Base-by-base conservation (phyloP, 2,797 vertebrate genomes). In the Orientallactaga sibirica region DNA sequence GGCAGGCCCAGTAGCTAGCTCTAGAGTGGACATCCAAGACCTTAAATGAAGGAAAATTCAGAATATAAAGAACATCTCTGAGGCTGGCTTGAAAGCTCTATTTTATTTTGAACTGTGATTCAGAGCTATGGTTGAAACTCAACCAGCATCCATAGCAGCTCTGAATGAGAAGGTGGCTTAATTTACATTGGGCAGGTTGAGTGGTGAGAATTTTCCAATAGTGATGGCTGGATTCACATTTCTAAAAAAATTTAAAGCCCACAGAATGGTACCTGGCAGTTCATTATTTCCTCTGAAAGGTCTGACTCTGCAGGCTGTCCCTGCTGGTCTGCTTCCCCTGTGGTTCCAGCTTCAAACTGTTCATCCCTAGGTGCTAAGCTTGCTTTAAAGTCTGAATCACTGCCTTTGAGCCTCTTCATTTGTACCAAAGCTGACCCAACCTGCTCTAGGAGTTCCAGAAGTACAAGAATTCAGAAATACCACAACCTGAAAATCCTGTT, bases 211-310 rank as follows among this genome's bases (percentile, higher is more conserved):
- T 52, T 92, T 95, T 91, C 92, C 10, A 88, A 88, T 37, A 75
- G 55, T 58, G 79, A 76, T 78, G 81, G 29, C 58, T 94, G 58
- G 89, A 92, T 76, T 94, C 85, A 93, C 82, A 92, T 93, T 92
- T 90, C 41, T 37, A 67, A 92, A 62, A 82, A 58, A 12, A 20
- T 6, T 62, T 77, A 18, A 96, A 94, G 37, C 37, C 77, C 66
- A 67, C 22, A 92, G 61, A 93, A 78, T 67, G 84, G 71, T 29
- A 88, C 75, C 68, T 43, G 92, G 85, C 48, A 84, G 95, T 86
- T 97, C 96, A 95, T 95, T 96, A 95, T 96, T 97, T 88, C 52
- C 61, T 75, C 73, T 95, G 68, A 86, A 95, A 95, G 95, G 70
- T 58, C 18, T 16, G 58, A 55, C 92, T 95, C 92, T 29, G 90